These are phyloP conservation scores for Columbina picui DNA, from an alignment of 2,113 vertebrate genomes.

Conservation along the genomic window DNA sequence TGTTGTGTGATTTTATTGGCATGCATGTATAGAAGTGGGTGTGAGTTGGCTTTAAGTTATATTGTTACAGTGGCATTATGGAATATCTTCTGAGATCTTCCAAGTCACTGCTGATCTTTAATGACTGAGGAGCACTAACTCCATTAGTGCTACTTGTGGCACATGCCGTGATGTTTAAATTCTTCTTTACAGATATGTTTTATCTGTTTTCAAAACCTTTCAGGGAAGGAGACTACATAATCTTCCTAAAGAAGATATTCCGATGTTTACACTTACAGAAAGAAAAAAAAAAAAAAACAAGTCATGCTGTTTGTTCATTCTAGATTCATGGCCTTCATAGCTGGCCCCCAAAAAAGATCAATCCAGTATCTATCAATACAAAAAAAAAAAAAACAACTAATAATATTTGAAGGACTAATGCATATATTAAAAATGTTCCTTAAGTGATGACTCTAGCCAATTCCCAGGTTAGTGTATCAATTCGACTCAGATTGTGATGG, in stretches of 20 bases:
- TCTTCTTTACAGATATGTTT: neutral
- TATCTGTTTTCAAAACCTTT: neutral
- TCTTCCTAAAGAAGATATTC: neutral
- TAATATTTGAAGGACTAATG: neutral
- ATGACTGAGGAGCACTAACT: neutral
- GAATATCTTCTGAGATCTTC: neutral
- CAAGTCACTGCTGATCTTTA: neutral
- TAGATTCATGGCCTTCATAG: neutral
- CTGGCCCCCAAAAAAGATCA: neutral
- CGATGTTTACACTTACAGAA: neutral
- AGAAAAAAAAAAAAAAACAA: neutral
- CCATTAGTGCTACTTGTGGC: neutral
- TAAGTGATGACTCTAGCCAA: neutral
- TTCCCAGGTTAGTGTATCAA: neutral
- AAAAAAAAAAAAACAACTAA: neutral
- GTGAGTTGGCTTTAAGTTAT: neutral
- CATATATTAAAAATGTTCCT: neutral
- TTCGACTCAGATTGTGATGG: neutral
- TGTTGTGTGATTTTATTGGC: neutral
- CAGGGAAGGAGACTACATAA: neutral
- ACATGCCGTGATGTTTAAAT: neutral
- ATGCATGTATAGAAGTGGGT: fast-evolving
- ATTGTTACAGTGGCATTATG: neutral
- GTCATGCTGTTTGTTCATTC: neutral
- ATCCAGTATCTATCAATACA: neutral